Conservation (phyloP, 2,113 vertebrate species). For the Xyrauchen texanus region DNA sequence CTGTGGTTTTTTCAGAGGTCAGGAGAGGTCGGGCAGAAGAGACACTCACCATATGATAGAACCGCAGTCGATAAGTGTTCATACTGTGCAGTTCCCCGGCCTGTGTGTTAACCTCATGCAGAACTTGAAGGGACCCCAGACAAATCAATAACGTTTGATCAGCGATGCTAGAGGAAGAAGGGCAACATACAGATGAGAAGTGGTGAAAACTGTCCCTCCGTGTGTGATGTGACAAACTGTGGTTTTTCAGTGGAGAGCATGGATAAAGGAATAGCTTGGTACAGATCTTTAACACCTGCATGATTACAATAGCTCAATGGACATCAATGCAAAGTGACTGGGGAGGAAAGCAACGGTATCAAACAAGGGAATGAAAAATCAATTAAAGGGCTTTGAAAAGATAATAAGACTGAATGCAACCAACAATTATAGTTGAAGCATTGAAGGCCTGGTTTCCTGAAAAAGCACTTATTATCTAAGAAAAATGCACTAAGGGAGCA, state of each 20-base stretch:
- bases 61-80: neutral
- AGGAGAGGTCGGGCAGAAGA: neutral
- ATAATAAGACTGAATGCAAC: constrained; percentile 6
- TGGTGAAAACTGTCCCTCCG: neutral
- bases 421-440: too few relatives aligned
- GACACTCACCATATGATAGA: constrained; percentile 14
- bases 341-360: too few relatives aligned
- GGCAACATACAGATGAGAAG: neutral
- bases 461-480: too few relatives aligned
- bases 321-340: neutral
- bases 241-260: neutral
- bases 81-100: neutral
- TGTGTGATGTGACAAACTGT: neutral
- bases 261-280: neutral
- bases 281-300: neutral
- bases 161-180: constrained; percentile 6
- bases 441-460: too few relatives aligned
- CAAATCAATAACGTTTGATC: constrained; percentile 18
- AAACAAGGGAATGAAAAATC: neutral
- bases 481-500: too few relatives aligned
- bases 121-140: neutral
- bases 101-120: constrained; percentile 20
- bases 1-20: constrained; percentile 1
- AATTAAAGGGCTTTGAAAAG: constrained; percentile 16
- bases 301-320: constrained; percentile 9